Base-by-base conservation (phyloP, 2,797 vertebrate species). In the Sebastes dallii region DNA sequence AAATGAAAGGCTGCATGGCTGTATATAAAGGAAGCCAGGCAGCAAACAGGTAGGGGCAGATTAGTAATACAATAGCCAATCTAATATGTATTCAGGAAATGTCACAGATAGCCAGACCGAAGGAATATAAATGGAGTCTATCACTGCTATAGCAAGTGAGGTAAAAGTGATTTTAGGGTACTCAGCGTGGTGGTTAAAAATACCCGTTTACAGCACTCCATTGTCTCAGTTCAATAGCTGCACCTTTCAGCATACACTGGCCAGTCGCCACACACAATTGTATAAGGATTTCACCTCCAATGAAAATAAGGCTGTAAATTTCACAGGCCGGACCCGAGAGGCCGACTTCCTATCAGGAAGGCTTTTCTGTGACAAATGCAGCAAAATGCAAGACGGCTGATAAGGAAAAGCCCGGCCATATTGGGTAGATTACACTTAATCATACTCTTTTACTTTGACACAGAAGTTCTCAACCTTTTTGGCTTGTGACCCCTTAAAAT, bases 171-270 rank as follows among this genome's bases (percentile, higher is more conserved):
- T 72, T 84, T 75, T 73, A 81, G 34, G 42, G 67, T 77, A 87
- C 77, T 91, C 89, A 82, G 67, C 75, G 0, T 55, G 42, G 27
- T 14, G 36, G 85, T 83, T 91, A 87, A 86, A 93, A 92, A 91
- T 91, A 88, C 79, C 64, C 13, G 9, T 50, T 89, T 83, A 85
- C 86, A 69, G 7, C 75, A 82, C 52, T 34, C 88, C 67, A 91
- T 93, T 94, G 94, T 93, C 50, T 77, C 13, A 39, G 58, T 78
- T 90, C 78, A 87, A 84, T 87, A 66, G 76, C 80, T 66, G 46
- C 14, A 77, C 42, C 56, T 85, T 29, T 75, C 52, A 83, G 79
- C 77, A 75, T 54, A 18, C 62, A 66, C 59, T 13, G 59, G 78
- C 62, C 72, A 36, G 10, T 66, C 32, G 4, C 22, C 72, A 68